phyloP scores from a whole-genome alignment of 2,113 vertebrate species.

The Hymenochirus boettgeri region DNA sequence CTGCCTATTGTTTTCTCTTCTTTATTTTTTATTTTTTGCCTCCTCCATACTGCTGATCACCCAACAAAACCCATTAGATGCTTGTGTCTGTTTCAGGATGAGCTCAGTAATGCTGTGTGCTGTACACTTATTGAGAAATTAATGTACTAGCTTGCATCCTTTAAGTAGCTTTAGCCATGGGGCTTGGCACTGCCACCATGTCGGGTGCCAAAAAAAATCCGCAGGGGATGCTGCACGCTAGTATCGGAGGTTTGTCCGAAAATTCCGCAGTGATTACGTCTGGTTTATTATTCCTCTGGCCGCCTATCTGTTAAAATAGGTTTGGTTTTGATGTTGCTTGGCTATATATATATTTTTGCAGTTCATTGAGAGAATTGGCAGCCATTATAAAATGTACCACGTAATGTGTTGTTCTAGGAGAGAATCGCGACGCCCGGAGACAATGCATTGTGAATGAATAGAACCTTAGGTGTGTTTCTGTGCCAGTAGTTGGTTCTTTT shows the following conservation, averaged over 20 bases:
- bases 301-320: conserved; percentile 36
- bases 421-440: conserved; percentile 11
- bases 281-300: conserved; percentile 49
- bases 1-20: conserved; percentile 3
- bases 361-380: conserved; percentile 13
- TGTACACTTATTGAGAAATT: conserved; percentile 79
- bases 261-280: conserved; percentile 65
- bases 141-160: conserved; percentile 87
- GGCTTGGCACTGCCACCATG: conserved; percentile 89
- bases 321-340: conserved; percentile 21
- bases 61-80: conserved; percentile 55
- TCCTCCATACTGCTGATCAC: conserved; percentile 19
- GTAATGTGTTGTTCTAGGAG: conserved; percentile 41
- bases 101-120: conserved; percentile 61
- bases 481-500: no score
- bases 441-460: conserved; percentile 7
- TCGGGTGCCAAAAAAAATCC: conserved; percentile 93
- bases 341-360: conserved; percentile 4
- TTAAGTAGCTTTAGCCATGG: conserved; percentile 88
- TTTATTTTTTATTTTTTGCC: fast-evolving
- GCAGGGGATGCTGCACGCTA: conserved; percentile 92
- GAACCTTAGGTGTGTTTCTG: conserved; percentile 5
- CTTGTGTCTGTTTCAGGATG: conserved; percentile 61
- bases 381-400: neutral
- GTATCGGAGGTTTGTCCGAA: conserved; percentile 77